Evolutionary conservation across 1,140 invertebrate genomes (phyloP), one percentile per base, ranked within the genome.

Genomic region (Caenorhabditis elegans): DNA sequence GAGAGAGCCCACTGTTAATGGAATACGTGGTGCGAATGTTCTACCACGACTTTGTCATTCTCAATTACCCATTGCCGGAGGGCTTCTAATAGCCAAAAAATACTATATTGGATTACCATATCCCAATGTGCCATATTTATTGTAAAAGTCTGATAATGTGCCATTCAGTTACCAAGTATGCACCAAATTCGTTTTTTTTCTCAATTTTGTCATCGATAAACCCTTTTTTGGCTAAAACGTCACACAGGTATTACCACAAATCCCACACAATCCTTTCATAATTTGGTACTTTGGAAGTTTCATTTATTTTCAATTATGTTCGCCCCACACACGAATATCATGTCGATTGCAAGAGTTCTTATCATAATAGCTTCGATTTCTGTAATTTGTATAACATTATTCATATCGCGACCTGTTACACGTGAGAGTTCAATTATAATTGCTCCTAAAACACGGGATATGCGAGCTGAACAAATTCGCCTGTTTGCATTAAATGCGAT

Each of bases 11-110:
- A 22, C 55, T 60, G 34, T 51, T 79, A 48, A 79, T 79, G 78
- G 78, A 79, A 79, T 70, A 65, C 22, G 78, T 79, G 22, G 78
- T 79, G 22, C 34, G 43, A 43, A 70, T 79, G 78, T 79, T 79
- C 78, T 79, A 79, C 78, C 78, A 79, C 39, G 78, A 79, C 55
- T 79, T 79, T 26, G 19, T 60, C 46, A 53, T 79, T 36, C 55
- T 79, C 43, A 46, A 79, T 43, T 79, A 79, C 78, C 26, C 34
- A 31, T 65, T 79, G 39, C 78, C 78, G 2, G 26, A 60, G n/a
- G 78, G 53, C 22, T 70, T 79, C 46, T 79, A 47, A 31, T 47
- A 0, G 46, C 15, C 39, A 43, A 43, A 43, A 43, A 8, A 15
- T 8, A 15, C 39, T 43, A 15, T 8, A 43, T 8, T 8, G 5